These are phyloP conservation scores for Salvelinus sp. DNA, from an alignment of 2,113 vertebrate species.

Conservation along the genomic window DNA sequence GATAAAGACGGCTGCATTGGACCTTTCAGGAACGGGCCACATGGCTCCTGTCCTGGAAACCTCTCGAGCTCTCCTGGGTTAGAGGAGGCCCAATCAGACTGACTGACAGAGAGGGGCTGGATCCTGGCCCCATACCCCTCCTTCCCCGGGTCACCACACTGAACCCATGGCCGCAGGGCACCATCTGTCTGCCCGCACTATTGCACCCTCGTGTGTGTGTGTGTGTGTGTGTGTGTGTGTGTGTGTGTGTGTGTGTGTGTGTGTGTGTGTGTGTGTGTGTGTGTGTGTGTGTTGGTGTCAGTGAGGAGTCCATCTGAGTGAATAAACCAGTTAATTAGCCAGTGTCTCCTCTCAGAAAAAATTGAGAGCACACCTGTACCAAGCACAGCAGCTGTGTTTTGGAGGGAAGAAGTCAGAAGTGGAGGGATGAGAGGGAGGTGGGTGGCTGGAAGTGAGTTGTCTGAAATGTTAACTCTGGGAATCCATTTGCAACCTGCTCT, in stretches of 20 bases:
- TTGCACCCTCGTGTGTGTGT: not conserved
- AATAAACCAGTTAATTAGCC: constrained; percentile 38
- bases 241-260: not conserved
- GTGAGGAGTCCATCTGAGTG: constrained; percentile 23
- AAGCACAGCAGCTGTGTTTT: not conserved
- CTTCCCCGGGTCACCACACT: not conserved
- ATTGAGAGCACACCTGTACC: constrained; percentile 10
- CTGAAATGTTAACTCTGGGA: constrained; percentile 23
- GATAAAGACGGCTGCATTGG: too few relatives aligned
- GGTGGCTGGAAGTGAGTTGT: constrained; percentile 22
- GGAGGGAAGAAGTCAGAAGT: not conserved
- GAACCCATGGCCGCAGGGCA: not conserved
- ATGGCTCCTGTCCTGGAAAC: not conserved
- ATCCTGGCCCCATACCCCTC: not conserved
- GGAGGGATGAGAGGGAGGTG: not conserved
- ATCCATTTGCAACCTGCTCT: constrained; percentile 25
- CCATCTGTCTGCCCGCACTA: not conserved
- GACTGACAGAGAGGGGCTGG: not conserved
- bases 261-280: constrained; percentile 9
- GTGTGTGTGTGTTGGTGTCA: not conserved
- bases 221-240: constrained; percentile 10
- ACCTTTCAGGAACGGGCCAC: too few relatives aligned
- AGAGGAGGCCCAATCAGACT: not conserved
- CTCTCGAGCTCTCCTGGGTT: not conserved
- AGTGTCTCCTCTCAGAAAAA: constrained; percentile 17